phyloP scores from a whole-genome alignment of 2,888 invertebrate genomes.

The Melanchra persicariae region DNA sequence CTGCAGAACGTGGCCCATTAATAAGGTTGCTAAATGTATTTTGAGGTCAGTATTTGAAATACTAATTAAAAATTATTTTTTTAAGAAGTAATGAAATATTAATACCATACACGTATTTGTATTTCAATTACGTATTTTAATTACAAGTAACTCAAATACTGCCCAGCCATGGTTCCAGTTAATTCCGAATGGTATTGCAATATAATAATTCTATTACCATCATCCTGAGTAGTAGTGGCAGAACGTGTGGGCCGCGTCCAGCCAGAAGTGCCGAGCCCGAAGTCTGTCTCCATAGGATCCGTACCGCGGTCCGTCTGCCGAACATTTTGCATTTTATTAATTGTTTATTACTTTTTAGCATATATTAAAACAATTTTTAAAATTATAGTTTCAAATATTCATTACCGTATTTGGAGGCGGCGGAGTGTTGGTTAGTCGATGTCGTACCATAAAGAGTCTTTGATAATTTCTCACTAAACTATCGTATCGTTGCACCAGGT shows the following conservation, averaged over 20 bases:
- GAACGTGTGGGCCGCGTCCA: slow-evolving; percentile 61
- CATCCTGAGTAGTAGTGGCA: slow-evolving; percentile 65
- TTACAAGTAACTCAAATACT: slow-evolving; percentile 66
- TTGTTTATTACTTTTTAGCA: slow-evolving; percentile 1
- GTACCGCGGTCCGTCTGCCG: slow-evolving; percentile 93
- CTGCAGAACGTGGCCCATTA: no score
- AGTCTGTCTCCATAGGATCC: slow-evolving; percentile 92
- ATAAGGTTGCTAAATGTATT: no score
- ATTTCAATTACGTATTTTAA: slow-evolving; percentile 73
- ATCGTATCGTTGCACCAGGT: slow-evolving; percentile 88
- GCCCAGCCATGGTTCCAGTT: slow-evolving; percentile 20
- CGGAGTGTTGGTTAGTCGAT: slow-evolving; percentile 83
- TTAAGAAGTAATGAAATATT: neutral
- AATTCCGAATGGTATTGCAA: neutral
- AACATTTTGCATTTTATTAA: slow-evolving; percentile 12
- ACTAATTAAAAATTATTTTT: no score
- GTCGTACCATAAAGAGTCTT: slow-evolving; percentile 87
- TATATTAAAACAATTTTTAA: slow-evolving; percentile 10
- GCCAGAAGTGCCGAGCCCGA: slow-evolving; percentile 64
- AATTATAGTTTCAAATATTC: slow-evolving; percentile 23
- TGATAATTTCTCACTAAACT: slow-evolving; percentile 89
- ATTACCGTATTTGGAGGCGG: slow-evolving; percentile 85
- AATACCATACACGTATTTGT: slow-evolving; percentile 60
- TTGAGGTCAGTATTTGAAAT: no score
- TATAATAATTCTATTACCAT: slow-evolving; percentile 56